A percentile compares a stretch with the other conserved stretches of the same genome.
Evolutionary conservation across 2,888 invertebrate genomes (phyloP).

Genomic region (Sesamia inferens): DNA sequence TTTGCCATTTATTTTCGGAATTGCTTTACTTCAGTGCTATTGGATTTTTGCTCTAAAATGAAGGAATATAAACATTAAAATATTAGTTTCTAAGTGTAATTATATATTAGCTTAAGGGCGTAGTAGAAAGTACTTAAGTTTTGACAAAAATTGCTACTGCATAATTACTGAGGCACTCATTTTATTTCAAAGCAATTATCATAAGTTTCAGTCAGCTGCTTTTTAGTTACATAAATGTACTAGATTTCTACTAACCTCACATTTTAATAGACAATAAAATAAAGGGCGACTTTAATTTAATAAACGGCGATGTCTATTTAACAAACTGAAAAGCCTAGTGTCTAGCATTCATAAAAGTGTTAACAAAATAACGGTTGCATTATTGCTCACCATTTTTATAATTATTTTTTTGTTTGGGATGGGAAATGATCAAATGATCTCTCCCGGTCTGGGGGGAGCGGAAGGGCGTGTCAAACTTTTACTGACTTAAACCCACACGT

Average conservation of each 20-base stretch:
- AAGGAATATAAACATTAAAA: not conserved
- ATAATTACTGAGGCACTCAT: not conserved
- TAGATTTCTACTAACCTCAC: not conserved
- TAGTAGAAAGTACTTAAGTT: not conserved
- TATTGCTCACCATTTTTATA: too few relatives aligned
- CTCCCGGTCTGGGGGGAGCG: too few relatives aligned
- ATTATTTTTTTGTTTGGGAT: too few relatives aligned
- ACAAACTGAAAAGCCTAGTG: not conserved
- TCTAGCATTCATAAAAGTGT: not conserved
- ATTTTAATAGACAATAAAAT: not conserved
- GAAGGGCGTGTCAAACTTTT: too few relatives aligned
- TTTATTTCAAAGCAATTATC: constrained; percentile 11
- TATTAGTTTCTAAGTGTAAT: not conserved
- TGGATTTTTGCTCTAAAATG: constrained; percentile 15
- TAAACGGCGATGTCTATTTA: not conserved
- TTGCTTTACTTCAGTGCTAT: constrained; percentile 2
- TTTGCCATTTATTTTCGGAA: constrained; percentile 23
- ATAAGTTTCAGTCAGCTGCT: not conserved
- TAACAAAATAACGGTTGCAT: not conserved
- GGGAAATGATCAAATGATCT: too few relatives aligned
- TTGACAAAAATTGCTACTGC: constrained; percentile 1
- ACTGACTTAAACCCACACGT: too few relatives aligned
- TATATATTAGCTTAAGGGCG: not conserved
- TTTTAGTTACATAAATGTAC: not conserved
- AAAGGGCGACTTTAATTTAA: not conserved